Conservation (phyloP, 2,888 invertebrate species). For the Anoncus sp. region DNA sequence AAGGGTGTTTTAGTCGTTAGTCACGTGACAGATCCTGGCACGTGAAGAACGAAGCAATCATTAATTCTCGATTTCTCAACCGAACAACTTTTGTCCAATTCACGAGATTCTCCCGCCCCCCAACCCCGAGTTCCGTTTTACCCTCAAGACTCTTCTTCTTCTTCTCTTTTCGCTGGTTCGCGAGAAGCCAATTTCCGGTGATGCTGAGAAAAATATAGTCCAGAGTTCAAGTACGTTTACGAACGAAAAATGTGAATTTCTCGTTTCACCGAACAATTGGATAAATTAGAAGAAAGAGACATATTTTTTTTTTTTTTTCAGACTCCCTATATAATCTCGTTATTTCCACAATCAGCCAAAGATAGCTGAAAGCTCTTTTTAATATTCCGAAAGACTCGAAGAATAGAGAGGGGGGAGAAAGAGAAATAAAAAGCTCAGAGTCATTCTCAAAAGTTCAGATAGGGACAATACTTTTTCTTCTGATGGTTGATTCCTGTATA, state of each 20-base stretch:
- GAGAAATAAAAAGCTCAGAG: constrained; percentile 13
- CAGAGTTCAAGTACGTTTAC: constrained; percentile 15
- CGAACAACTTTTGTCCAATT: constrained; percentile 69
- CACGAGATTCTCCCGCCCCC: background rate
- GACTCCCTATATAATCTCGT: constrained; percentile 30
- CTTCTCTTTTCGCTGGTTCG: constrained; percentile 37
- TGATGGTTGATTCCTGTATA: constrained; percentile 3
- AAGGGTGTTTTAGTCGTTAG: constrained; percentile 69
- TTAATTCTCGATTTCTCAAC: constrained; percentile 71
- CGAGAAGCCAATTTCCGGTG: constrained; percentile 64
- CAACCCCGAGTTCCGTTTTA: constrained; percentile 4
- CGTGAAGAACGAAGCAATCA: constrained; percentile 75
- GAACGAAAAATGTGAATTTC: constrained; percentile 50
- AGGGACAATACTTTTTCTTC: constrained; percentile 56
- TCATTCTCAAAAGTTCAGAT: constrained; percentile 13
- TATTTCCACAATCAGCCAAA: constrained; percentile 19
- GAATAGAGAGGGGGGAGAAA: background rate
- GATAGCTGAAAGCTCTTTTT: constrained; percentile 37
- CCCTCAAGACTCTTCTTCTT: constrained; percentile 38
- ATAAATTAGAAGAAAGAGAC: constrained; percentile 36
- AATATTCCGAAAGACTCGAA: constrained; percentile 25
- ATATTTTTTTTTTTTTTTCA: constrained; percentile 15
- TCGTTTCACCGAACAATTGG: constrained; percentile 46
- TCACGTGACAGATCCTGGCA: constrained; percentile 72
- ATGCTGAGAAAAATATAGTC: constrained; percentile 24